phyloP scores from a whole-genome alignment of 2,113 vertebrate genomes.

The Drymodes brunneopygia region DNA sequence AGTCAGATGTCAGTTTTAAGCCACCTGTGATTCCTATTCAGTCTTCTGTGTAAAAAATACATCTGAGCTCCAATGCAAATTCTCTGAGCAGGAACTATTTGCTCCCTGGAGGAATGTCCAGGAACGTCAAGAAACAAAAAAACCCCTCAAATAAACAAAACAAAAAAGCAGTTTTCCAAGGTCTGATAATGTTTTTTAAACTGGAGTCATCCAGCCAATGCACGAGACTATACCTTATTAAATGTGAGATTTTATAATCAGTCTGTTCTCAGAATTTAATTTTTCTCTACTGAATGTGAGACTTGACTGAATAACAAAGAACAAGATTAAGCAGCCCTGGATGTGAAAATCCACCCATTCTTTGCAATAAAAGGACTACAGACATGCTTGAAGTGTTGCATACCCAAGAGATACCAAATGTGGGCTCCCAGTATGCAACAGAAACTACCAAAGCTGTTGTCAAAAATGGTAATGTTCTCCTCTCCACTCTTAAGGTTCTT shows the following conservation, averaged over 20 bases:
- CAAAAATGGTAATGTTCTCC: background rate
- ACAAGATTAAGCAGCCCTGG: background rate
- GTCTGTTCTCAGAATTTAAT: background rate
- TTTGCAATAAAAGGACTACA: background rate
- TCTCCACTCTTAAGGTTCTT: background rate
- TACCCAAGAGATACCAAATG: background rate
- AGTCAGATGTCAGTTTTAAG: background rate
- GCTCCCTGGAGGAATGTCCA: background rate
- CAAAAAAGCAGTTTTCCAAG: background rate
- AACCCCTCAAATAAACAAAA: background rate
- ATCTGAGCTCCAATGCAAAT: background rate
- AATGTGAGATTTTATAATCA: background rate
- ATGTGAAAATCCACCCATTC: background rate
- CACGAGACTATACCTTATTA: background rate
- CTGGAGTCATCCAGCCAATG: background rate
- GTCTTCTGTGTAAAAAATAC: background rate
- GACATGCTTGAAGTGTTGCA: background rate
- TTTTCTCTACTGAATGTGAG: background rate
- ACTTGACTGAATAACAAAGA: background rate
- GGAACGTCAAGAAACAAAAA: background rate
- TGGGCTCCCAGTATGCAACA: background rate
- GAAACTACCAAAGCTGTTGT: background rate
- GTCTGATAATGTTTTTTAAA: background rate
- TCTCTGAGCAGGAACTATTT: background rate
- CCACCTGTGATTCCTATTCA: background rate